Base-by-base conservation (phyloP, 2,888 invertebrate genomes). In the Mycalesis mineus region DNA sequence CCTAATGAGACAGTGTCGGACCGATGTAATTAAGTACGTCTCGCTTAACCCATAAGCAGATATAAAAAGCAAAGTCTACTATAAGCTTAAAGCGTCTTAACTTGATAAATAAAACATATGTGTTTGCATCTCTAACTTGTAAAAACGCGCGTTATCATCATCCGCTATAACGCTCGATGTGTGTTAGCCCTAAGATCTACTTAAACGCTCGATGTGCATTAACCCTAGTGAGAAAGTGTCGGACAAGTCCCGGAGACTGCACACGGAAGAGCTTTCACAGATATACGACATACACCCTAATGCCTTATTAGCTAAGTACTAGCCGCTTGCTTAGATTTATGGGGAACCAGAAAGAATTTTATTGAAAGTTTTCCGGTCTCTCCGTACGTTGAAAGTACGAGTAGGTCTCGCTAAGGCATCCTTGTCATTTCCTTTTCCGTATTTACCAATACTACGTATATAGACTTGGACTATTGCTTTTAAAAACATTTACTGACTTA, bases 191-290 rank as follows among this genome's bases (percentile, higher is more conserved):
- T 22, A 22, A 4, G 3, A 22, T 22, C 22, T 4, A 5, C 5
- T 4, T 2, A 22, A 22, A 22, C 22, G 22, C 22, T 22, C 22
- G 22, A 22, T 22, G 22, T 22, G 22, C 5, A 22, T 22, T 22
- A 5, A 22, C 22, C 22, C 22, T 22, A 42, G 33, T 42, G 62
- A 58, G 65, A 65, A 65, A 65, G 65, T 65, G 63, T 54, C 56
- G 45, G 57, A 49, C 57, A 58, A 31, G 57, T 53, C 15, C 13
- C 36, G 36, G 50, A 40, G 50, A 49, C 45, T 49, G 56, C 57
- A 53, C 57, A 33, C 54, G 60, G 60, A 63, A 61, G 57, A 48
- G 58, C 62, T 58, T 60, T 60, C 62, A 60, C 60, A 54, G 48
- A 44, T 40, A 45, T 37, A 53, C 53, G 22, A 41, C 52, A 7